Evolutionary conservation across 2,797 vertebrate species (phyloP), one percentile per base, ranked within the genome.

Genomic region (Anguilla anguilla): DNA sequence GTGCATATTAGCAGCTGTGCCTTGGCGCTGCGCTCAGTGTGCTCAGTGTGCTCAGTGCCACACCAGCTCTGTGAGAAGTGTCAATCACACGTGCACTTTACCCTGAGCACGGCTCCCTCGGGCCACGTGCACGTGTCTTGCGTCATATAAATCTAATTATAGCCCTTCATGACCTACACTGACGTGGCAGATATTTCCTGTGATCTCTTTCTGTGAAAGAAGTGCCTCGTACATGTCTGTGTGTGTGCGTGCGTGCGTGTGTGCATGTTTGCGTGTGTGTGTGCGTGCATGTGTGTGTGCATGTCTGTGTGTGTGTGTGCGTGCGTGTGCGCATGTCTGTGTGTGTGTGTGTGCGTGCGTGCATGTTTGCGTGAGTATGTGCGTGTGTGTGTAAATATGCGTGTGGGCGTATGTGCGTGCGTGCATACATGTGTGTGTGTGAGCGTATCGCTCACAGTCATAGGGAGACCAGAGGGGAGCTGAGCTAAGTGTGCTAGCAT

Each of bases 21-120:
- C 17, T 25, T 25, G 17, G 2, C 59, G 0, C 59, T 61, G 17
- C 25, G 17, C 59, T 2, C 57, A 9, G 11, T 77, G 72, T 77
- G 53, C 15, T 57, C 55, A 11, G 9, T 64, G 3, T 64, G 13
- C n/a, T 28, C n/a, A 28, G 67, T 69, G 9, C 28, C n/a, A 1
- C 3, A 22, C 67, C 22, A 31, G 7, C 7, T 28, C 64, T 69
- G 64, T 31, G 10, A 15, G 22, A n/a, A 67, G 61, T 77, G 72
- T 39, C 72, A 77, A 35, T 77, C 72, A 77, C 72, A 77, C 10
- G 11, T 77, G 72, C 72, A 77, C 72, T 77, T 77, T 39, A 77
- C 31, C 31, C 35, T 10, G 3, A 77, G 72, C 3, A 2, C 72
- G 2, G 10, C 35, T 35, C 72, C 3, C 72, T 39, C 31, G 0